Base-by-base conservation (phyloP, 2,797 vertebrate species). In the Champsocephalus gunnari region DNA sequence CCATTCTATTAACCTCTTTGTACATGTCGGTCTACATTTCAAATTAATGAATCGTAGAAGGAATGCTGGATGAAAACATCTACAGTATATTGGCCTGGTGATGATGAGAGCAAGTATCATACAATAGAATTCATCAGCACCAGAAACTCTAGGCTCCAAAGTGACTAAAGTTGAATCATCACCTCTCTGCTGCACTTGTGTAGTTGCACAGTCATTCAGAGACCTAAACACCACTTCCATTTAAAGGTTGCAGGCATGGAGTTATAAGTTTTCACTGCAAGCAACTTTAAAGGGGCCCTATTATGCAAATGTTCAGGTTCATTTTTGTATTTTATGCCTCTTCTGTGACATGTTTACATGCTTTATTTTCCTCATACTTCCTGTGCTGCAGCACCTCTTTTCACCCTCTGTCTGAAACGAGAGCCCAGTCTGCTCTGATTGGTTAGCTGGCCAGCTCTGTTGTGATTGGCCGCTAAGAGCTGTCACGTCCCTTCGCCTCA, bases 1-100 rank as follows among this genome's bases (percentile, higher is more conserved):
- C 57, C 65, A 61, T 68, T 76, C 48, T 58, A 69, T 89, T 83
- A 78, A 83, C 83, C 79, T 68, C 74, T 28, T 69, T 61, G 32
- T 63, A 24, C 45, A 63, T 72, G 73, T 72, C 45, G 65, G 19
- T 77, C 41, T 63, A 19, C 24, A 53, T 70, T 59, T 76, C 16
- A 57, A 56, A 68, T 81, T 9, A 73, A 72, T 77, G 10, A 67
- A 71, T 66, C 41, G 44, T 12, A 28, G 54, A 24, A 13, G 8
- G 8, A 68, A 58, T 64, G 17, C 38, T 56, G 49, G 17, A 66
- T 34, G 17, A 71, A 55, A 43, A 47, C 12, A 45, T 17, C 28
- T 24, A 12, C 44, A 24, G 24, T 45, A 19, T 41, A 54, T 24
- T 0, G 9, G 0, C 44, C 9, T 38, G 16, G 28, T 56, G 5